Conservation (phyloP, 2,888 invertebrate species). For the Clivina fossor region DNA sequence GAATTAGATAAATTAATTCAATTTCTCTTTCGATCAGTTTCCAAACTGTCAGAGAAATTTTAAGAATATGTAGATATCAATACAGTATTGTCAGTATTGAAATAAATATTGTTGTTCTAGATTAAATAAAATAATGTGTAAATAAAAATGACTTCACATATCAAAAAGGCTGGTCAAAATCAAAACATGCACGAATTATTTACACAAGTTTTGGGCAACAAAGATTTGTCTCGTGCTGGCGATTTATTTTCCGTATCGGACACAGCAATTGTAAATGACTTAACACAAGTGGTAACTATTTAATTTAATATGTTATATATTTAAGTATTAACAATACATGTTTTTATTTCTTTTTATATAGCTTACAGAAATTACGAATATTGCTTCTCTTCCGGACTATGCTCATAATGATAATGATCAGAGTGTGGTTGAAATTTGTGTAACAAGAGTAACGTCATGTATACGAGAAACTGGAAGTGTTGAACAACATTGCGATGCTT, state of each 20-base stretch:
- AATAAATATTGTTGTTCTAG: no score
- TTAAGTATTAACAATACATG: slow-evolving; percentile 40
- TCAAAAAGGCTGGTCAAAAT: slow-evolving; percentile 43
- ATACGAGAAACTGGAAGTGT: slow-evolving; percentile 87
- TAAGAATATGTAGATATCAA: no score
- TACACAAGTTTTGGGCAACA: slow-evolving; percentile 84
- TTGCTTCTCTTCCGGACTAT: slow-evolving; percentile 82
- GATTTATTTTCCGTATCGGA: slow-evolving; percentile 89
- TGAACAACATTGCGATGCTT: slow-evolving; percentile 79
- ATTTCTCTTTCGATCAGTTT: no score
- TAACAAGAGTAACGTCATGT: slow-evolving; percentile 87
- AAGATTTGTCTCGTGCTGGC: slow-evolving; percentile 87
- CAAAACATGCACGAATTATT: slow-evolving; percentile 87
- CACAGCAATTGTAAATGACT: slow-evolving; percentile 80
- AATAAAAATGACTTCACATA: slow-evolving; percentile 8
- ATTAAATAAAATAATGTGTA: no score
- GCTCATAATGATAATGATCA: slow-evolving; percentile 87
- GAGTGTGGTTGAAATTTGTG: slow-evolving; percentile 92
- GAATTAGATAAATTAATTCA: no score
- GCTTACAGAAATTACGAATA: slow-evolving; percentile 75
- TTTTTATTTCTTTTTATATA: slow-evolving; percentile 51
- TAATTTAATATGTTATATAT: slow-evolving; percentile 15
- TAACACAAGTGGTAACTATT: slow-evolving; percentile 78
- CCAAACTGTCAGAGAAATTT: no score
- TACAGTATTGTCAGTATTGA: no score